Conservation (phyloP, 2,797 vertebrate species). For the Nyctalus aviator region DNA sequence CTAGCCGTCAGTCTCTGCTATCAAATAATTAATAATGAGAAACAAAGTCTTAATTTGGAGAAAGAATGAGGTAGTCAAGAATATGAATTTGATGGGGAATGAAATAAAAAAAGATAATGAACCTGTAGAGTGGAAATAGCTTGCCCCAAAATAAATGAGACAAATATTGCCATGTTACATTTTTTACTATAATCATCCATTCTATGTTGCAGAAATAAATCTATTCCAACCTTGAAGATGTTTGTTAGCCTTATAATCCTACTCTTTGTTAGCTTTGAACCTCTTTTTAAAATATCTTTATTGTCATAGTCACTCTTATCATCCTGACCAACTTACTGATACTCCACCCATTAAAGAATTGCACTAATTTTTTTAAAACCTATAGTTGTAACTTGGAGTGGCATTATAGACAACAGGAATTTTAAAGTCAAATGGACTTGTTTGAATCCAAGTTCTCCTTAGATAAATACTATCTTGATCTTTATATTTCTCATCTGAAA, state of each 20-base stretch:
- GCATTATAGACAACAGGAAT: neutral
- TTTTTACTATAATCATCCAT: neutral
- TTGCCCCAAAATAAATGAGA: neutral
- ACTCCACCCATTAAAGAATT: neutral
- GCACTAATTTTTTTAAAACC: neutral
- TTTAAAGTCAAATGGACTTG: slow-evolving; percentile 13
- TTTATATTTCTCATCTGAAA: slow-evolving; percentile 33
- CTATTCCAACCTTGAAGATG: neutral
- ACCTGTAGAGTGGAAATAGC: neutral
- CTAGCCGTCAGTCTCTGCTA: neutral
- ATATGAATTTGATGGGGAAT: neutral
- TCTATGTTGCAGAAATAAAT: neutral
- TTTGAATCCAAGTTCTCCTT: neutral
- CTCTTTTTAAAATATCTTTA: neutral
- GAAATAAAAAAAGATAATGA: slow-evolving; percentile 10
- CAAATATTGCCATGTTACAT: neutral
- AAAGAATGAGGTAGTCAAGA: neutral
- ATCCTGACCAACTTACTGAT: neutral
- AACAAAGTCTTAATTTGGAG: slow-evolving; percentile 6
- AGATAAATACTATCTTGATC: neutral
- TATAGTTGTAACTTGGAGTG: neutral
- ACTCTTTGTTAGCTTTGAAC: neutral
- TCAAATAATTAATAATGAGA: slow-evolving; percentile 45
- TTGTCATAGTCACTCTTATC: neutral
- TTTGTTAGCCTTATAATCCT: neutral